Base-by-base conservation (phyloP, 2,797 vertebrate genomes). In the Neosilurus mollespiculum region DNA sequence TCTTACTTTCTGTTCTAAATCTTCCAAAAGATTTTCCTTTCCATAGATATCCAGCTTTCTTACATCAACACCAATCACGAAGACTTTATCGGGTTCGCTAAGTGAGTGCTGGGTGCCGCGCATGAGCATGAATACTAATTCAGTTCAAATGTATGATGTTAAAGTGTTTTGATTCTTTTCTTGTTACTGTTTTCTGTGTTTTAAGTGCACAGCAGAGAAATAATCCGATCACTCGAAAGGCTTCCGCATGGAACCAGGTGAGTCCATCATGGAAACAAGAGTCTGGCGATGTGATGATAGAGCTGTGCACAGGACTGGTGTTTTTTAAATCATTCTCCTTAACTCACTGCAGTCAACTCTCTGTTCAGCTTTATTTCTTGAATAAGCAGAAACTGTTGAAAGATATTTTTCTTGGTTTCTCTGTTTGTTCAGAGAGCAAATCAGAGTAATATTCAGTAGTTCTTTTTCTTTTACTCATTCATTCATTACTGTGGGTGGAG, bases 1-100 rank as follows among this genome's bases (percentile, higher is more conserved):
- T 34, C 20, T 37, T 22, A 14, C 37, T 54, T 4, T 81, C n/a
- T 72, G 15, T 30, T 10, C 8, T 43, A 43, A 43, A 54, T 65
- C 37, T 75, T 16, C 30, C 10, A 90, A 82, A n/a, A 98, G 97
- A 95, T 97, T 72, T 90, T 96, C 84, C 88, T 98, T 43, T 89
- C 96, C 86, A 96, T 98, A 88, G 96, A 98, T 87, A 95, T 98
- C 84, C 97, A 99, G 87, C 94, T 97, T 16, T 95, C 97, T 83
- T 99, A 98, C 87, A 97, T 99, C 87, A 99, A 99, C 85, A 98
- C 97, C 81, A 98, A 98, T 90, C 97, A 99, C 0, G 96, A 98
- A 90, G 97, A 99, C 89, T 98, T 99, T 90, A 96, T 97, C 83
- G 96, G 97, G 84, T 98, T 99, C 2, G 93, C 95, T 81, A 96